Conservation (phyloP, 2,113 vertebrate species). For the Saguinus imperator region DNA sequence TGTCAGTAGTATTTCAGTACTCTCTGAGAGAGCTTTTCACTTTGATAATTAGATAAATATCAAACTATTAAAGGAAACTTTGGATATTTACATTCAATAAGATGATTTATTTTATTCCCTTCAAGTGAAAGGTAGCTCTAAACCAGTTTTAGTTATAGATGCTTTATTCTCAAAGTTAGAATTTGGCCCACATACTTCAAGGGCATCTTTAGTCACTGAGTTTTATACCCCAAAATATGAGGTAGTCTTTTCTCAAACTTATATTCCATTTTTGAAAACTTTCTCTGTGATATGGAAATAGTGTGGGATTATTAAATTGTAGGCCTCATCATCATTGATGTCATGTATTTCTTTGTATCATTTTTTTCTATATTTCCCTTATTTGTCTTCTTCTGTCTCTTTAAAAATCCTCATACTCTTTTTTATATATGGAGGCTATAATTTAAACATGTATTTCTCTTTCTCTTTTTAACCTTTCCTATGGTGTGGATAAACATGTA, state of each 20-base stretch:
- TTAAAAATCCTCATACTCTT: not conserved
- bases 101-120: not conserved
- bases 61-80: not conserved
- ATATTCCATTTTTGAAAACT: not conserved
- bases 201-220: not conserved
- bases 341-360: not conserved
- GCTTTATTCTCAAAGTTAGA: conserved; percentile 20
- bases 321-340: not conserved
- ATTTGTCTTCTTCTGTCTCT: not conserved
- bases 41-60: conserved; percentile 9
- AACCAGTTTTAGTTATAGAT: conserved; percentile 13
- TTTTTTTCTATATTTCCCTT: not conserved
- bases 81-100: not conserved
- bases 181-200: conserved; percentile 2
- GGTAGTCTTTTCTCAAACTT: not conserved
- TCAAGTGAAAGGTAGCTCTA: not conserved
- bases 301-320: not conserved
- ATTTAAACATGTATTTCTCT: not conserved
- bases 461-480: too few species aligned
- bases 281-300: not conserved
- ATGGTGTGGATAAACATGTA: not conserved
- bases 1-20: conserved; percentile 1
- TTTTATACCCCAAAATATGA: not conserved
- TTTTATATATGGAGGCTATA: not conserved
- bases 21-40: not conserved